Evolutionary conservation across 2,888 invertebrate species (phyloP).

Genomic region (Tanaodytes sp.): DNA sequence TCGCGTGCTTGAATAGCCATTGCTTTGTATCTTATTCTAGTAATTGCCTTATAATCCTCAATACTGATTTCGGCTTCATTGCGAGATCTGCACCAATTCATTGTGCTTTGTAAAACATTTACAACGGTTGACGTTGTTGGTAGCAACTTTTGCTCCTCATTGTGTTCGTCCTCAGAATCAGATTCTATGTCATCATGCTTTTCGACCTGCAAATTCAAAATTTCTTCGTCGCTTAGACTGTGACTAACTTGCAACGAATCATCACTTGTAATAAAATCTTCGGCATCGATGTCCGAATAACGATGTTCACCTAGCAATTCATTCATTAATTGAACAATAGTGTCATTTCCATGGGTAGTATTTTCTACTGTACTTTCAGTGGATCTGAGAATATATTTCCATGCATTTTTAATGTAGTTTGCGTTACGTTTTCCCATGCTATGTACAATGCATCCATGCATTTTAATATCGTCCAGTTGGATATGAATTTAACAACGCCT

Average conservation of each 20-base stretch:
- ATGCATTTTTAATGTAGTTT: conserved; percentile 4
- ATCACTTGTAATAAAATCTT: not conserved
- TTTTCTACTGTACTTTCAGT: not conserved
- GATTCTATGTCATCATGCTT: not conserved
- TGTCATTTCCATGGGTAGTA: not conserved
- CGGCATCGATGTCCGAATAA: not conserved
- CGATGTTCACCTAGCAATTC: not conserved
- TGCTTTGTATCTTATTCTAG: no score
- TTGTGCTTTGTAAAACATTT: no score
- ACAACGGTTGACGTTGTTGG: no score
- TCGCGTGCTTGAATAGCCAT: no score
- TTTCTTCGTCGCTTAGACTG: not conserved
- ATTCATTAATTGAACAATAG: not conserved
- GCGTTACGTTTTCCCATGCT: conserved; percentile 14
- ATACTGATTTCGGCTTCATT: no score
- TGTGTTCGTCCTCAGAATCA: not conserved
- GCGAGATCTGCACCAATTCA: no score
- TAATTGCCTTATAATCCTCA: no score
- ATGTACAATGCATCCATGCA: conserved; percentile 4
- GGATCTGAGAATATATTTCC: conserved; percentile 3
- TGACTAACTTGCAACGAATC: not conserved
- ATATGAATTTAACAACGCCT: conserved; percentile 1
- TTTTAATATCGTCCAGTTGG: not conserved
- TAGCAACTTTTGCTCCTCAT: not conserved
- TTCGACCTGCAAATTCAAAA: not conserved